phyloP scores from a whole-genome alignment of 2,888 invertebrate genomes.

The Netelia melanura region DNA sequence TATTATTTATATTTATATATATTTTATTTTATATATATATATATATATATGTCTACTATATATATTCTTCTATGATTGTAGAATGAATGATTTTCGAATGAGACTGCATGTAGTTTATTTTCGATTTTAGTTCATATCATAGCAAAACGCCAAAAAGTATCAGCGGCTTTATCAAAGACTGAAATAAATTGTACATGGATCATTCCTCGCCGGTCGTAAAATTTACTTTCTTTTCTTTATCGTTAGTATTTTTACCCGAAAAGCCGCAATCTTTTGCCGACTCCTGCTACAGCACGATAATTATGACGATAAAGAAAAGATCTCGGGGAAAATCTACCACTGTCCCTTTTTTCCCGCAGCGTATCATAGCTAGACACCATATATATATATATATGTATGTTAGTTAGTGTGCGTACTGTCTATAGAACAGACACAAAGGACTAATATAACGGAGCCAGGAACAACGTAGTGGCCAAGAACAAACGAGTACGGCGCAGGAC shows the following conservation, averaged over 20 bases:
- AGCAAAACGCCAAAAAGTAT: neutral
- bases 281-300: conserved; percentile 30
- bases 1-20: too few relatives aligned
- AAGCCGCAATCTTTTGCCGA: conserved; percentile 8
- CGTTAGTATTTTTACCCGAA: neutral
- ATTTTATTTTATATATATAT: too few relatives aligned
- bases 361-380: conserved; percentile 22
- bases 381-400: neutral
- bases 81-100: too few relatives aligned
- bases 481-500: conserved; percentile 43
- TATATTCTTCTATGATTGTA: too few relatives aligned
- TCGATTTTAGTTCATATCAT: neutral
- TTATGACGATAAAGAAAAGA: conserved; percentile 42
- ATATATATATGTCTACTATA: too few relatives aligned
- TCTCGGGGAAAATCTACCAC: conserved; percentile 12
- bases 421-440: neutral
- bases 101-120: too few relatives aligned
- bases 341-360: conserved; percentile 10
- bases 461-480: conserved; percentile 18
- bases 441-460: neutral
- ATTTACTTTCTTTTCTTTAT: neutral
- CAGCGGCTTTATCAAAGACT: neutral
- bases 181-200: conserved; percentile 5
- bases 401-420: neutral
- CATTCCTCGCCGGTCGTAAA: conserved; percentile 1